A percentile compares a stretch with the other conserved stretches of the same genome.
These are phyloP conservation scores for Quadroppia sp. DNA, from an alignment of 2,888 invertebrate species.

Conservation along the genomic window DNA sequence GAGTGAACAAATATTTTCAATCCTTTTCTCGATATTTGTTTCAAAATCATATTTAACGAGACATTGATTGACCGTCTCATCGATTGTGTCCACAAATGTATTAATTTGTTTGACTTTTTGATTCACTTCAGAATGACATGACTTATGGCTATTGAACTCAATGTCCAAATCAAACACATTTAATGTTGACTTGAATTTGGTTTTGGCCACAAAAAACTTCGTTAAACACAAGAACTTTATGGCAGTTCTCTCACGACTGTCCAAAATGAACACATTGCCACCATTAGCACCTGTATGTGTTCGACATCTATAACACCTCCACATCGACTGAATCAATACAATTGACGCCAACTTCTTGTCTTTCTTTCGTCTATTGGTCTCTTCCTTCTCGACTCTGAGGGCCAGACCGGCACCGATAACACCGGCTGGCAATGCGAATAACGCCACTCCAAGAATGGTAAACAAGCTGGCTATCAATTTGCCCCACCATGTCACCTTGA, in stretches of 20 bases:
- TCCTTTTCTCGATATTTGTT: background rate
- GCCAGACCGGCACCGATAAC: slow-evolving; percentile 41
- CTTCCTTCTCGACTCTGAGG: slow-evolving; percentile 39
- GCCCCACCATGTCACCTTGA: slow-evolving; percentile 37
- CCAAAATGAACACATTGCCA: slow-evolving; percentile 1
- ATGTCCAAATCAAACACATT: background rate
- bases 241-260: slow-evolving; percentile 1
- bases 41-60: no score
- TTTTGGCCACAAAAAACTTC: slow-evolving; percentile 19
- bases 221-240: slow-evolving; percentile 20
- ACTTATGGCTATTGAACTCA: background rate
- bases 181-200: background rate
- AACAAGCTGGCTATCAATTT: slow-evolving; percentile 36
- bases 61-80: background rate
- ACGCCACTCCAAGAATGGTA: slow-evolving; percentile 35
- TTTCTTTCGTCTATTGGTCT: background rate
- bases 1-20: background rate
- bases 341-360: slow-evolving; percentile 12
- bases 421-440: slow-evolving; percentile 40
- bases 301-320: slow-evolving; percentile 2
- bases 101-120: background rate
- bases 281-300: background rate
- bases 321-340: slow-evolving; percentile 33
- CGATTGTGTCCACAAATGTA: background rate
- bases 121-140: background rate